Conservation (phyloP, 2,888 invertebrate genomes). For the Synanthedon formicaeformis region DNA sequence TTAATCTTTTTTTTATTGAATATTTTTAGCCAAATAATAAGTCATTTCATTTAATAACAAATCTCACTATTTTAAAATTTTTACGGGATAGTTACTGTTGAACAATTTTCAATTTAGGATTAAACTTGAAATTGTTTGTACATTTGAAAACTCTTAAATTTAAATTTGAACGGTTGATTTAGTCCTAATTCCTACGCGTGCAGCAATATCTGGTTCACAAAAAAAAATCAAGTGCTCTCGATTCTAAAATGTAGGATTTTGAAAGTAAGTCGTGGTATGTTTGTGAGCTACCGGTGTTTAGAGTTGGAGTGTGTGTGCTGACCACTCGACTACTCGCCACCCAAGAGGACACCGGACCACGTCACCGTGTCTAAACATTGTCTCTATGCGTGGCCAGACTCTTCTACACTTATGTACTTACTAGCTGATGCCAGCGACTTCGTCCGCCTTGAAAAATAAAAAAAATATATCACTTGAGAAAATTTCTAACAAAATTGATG, state of each 20-base stretch:
- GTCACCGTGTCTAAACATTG: constrained; percentile 7
- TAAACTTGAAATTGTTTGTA: constrained; percentile 2
- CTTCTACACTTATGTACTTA: no score
- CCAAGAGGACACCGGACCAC: constrained; percentile 27
- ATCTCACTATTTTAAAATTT: no score
- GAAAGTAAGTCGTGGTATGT: constrained; percentile 49
- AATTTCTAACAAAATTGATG: no score
- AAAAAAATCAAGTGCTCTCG: constrained; percentile 25
- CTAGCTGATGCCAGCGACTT: no score
- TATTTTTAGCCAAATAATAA: no score
- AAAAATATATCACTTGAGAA: no score
- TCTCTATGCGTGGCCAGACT: constrained; percentile 13
- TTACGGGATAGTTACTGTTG: no score
- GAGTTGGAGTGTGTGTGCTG: constrained; percentile 49
- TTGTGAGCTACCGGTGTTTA: constrained; percentile 63
- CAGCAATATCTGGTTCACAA: constrained; percentile 10
- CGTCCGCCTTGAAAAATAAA: no score
- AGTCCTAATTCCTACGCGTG: not conserved
- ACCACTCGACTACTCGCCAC: constrained; percentile 54
- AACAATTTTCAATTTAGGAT: no score
- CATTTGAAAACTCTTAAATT: not conserved
- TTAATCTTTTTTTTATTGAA: no score
- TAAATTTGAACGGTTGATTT: no score
- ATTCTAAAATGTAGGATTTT: constrained; percentile 40
- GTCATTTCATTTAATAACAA: no score